Conservation (phyloP, 2,113 vertebrate genomes). For the Bungarus multicinctus region DNA sequence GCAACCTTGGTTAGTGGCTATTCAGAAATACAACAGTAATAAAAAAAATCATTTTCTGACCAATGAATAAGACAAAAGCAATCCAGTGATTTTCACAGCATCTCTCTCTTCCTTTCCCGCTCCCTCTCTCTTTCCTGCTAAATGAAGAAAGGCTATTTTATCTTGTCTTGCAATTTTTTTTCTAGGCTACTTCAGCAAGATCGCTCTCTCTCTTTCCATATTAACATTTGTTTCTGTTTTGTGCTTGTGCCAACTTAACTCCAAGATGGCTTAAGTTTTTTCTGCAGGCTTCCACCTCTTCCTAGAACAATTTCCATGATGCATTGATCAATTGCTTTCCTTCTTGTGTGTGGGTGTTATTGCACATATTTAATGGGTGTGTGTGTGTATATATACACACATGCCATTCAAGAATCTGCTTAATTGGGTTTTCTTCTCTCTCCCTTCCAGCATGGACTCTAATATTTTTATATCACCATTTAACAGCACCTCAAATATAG, state of each 20-base stretch:
- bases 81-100: background rate
- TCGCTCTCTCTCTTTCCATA: background rate
- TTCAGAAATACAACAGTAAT: background rate
- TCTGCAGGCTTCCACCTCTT: background rate
- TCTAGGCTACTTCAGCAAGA: background rate
- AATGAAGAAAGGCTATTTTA: background rate
- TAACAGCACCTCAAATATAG: background rate
- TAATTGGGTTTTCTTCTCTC: background rate
- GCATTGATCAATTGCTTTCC: background rate
- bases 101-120: background rate
- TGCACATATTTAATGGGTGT: background rate
- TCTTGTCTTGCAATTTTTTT: background rate
- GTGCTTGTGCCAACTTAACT: background rate
- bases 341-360: background rate
- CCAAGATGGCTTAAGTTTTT: background rate
- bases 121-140: background rate
- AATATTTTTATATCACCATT: background rate
- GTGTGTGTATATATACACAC: too few relatives aligned
- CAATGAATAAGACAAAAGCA: background rate
- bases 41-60: background rate
- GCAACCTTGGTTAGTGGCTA: background rate
- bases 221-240: background rate
- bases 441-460: background rate
- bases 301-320: background rate
- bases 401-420: background rate